phyloP scores from a whole-genome alignment of 2,888 invertebrate genomes.

The Sarcophaga carnaria region DNA sequence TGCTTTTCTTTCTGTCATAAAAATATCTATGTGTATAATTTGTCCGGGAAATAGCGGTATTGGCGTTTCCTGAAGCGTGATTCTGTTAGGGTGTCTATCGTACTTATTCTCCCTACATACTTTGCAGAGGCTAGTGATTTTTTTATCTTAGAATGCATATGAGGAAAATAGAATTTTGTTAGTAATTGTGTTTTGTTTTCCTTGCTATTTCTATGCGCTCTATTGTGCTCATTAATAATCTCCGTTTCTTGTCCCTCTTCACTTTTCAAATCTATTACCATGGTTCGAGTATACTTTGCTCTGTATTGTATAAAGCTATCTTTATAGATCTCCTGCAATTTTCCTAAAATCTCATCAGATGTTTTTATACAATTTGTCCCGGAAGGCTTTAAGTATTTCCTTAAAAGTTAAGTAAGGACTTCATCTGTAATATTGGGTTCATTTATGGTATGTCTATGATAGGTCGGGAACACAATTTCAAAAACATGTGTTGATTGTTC shows the following conservation, averaged over 20 bases:
- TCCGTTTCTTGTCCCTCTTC: background rate
- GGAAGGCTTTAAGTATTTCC: constrained; percentile 39
- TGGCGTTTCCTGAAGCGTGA: constrained; percentile 14
- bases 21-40: too few relatives aligned
- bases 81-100: constrained; percentile 11
- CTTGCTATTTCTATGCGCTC: constrained; percentile 23
- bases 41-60: constrained; percentile 16
- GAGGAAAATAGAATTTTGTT: constrained; percentile 11
- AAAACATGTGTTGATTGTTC: constrained; percentile 22
- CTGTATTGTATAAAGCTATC: constrained; percentile 2
- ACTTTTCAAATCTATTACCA: background rate
- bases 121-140: background rate
- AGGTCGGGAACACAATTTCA: constrained; percentile 48
- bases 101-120: constrained; percentile 6
- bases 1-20: constrained; percentile 1
- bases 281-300: background rate
- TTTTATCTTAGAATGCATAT: constrained; percentile 31
- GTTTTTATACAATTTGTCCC: constrained; percentile 35
- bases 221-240: constrained; percentile 14
- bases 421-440: constrained; percentile 6
- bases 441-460: constrained; percentile 41
- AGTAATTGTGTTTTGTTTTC: constrained; percentile 10
- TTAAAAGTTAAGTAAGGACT: background rate
- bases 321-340: constrained; percentile 28
- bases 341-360: constrained; percentile 39